These are phyloP conservation scores for Sorex fumeus DNA, from an alignment of 2,113 vertebrate species.

Conservation along the genomic window DNA sequence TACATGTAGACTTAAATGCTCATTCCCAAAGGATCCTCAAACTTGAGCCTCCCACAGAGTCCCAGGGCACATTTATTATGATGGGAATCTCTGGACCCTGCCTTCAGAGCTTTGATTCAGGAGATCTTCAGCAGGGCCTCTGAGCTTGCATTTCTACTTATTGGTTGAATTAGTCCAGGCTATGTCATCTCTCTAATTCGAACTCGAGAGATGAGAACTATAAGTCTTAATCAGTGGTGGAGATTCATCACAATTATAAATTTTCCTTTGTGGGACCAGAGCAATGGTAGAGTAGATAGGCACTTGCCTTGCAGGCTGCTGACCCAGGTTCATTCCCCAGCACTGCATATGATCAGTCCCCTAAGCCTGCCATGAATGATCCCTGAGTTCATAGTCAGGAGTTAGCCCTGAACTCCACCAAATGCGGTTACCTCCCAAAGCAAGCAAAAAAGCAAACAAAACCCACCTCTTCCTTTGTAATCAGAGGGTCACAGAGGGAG, in stretches of 20 bases:
- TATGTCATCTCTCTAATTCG: background rate
- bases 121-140: background rate
- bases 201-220: background rate
- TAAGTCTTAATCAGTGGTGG: background rate
- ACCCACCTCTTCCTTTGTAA: constrained; percentile 19
- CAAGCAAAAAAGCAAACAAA: too few relatives aligned
- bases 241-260: background rate
- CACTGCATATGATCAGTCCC: too few relatives aligned
- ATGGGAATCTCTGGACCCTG: background rate
- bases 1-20: too few relatives aligned
- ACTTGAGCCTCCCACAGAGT: background rate
- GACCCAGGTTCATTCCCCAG: too few relatives aligned
- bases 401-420: too few relatives aligned
- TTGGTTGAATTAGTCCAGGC: background rate
- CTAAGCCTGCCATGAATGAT: too few relatives aligned
- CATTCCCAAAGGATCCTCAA: background rate
- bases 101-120: background rate
- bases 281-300: too few relatives aligned
- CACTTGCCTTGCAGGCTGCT: too few relatives aligned
- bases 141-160: background rate
- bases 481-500: background rate
- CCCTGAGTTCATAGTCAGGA: too few relatives aligned
- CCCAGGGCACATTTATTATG: background rate
- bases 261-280: too few relatives aligned
- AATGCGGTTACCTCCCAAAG: too few relatives aligned